A percentile compares a stretch with the other conserved stretches of the same genome.
These are phyloP conservation scores for Maniola hyperantus DNA, from an alignment of 2,888 invertebrate genomes.

Conservation along the genomic window DNA sequence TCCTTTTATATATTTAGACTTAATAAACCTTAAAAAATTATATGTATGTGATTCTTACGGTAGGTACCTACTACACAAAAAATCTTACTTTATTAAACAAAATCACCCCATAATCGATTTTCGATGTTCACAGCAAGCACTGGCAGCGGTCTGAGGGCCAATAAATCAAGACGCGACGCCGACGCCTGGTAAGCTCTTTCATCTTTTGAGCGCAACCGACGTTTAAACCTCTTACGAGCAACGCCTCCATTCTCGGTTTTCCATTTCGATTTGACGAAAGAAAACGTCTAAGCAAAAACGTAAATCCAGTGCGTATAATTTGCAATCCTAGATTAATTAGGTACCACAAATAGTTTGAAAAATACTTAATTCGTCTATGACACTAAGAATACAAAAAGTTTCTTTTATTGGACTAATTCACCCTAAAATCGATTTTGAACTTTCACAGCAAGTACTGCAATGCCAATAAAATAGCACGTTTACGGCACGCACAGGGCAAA, in stretches of 20 bases:
- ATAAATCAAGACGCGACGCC: conserved; percentile 52
- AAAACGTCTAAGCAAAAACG: conserved; percentile 2
- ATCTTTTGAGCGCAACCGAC: conserved; percentile 50
- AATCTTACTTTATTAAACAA: conserved; percentile 10
- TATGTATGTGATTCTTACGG: too few relatives aligned
- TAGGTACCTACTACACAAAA: not conserved
- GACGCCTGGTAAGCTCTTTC: conserved; percentile 55
- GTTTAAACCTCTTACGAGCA: conserved; percentile 41
- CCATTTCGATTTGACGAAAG: conserved; percentile 13
- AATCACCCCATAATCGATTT: conserved; percentile 37
- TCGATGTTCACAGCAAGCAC: conserved; percentile 50
- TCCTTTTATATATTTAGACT: too few relatives aligned
- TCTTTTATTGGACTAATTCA: too few relatives aligned
- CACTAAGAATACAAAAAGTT: too few relatives aligned
- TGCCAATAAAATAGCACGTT: too few relatives aligned
- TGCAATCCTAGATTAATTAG: not conserved
- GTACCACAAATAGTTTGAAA: not conserved
- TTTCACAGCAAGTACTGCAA: too few relatives aligned
- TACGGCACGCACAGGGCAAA: too few relatives aligned
- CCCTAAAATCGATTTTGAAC: too few relatives aligned
- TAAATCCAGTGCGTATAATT: not conserved
- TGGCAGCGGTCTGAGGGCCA: conserved; percentile 47
- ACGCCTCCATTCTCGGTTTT: conserved; percentile 25
- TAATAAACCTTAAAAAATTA: too few relatives aligned
- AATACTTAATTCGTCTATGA: not conserved